Evolutionary conservation across 2,113 vertebrate species (phyloP), one percentile per base, ranked within the genome.

Genomic region (Progne subis): DNA sequence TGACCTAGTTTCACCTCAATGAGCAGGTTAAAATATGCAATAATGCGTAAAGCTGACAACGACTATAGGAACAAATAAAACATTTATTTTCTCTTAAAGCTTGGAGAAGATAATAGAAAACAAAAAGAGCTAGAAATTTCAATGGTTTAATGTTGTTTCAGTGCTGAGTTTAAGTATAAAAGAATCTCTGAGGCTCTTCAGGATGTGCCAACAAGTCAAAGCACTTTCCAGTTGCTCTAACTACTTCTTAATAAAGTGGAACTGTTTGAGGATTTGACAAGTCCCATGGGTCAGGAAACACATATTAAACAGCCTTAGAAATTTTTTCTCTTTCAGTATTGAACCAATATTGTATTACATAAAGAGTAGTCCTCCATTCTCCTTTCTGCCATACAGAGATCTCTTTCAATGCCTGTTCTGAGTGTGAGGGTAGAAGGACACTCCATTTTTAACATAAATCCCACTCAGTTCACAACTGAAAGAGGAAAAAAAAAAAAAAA

Each of bases 221-320:
- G 50, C 60, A 77, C 69, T 95, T 96, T 90, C 74, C 78, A 95
- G 71, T 96, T 94, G 56, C 87, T 95, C 67, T 90, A 95, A 92
- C 82, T 95, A 72, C 86, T 95, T 81, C 87, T 94, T 96, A 97
- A 94, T 97, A 96, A 96, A 96, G 94, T 97, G 82, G 72, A 96
- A 96, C 93, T 95, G 64, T 94, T 95, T 78, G 81, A 96, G 81
- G 94, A 91, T 94, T 97, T 97, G 93, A 97, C 94, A 97, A 95
- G 86, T 95, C 94, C 86, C 95, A 83, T 64, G 96, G 94, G 93
- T 95, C 93, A 94, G 64, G 71, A 91, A 97, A 92, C 92, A 95
- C 78, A 75, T 95, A 95, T 92, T 96, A 90, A 95, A 83, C 83
- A 95, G 75, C 70, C 83, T 92, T 83, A 91, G 83, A 91, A 71